These are phyloP conservation scores for Phataginus tetradactyla DNA, from an alignment of 2,797 vertebrate species.

Conservation along the genomic window DNA sequence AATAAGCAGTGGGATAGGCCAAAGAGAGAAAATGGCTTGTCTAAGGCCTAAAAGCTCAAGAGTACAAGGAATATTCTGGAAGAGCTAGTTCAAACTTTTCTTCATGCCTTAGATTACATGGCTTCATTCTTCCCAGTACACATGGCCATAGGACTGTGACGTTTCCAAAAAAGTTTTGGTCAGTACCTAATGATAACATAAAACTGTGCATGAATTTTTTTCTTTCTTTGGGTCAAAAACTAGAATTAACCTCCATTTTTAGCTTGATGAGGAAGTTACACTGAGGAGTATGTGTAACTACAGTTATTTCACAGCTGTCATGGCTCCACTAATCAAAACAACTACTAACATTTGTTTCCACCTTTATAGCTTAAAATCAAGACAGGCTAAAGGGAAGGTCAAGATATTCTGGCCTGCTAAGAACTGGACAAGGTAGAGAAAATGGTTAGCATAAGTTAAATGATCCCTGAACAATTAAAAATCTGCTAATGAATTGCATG, in stretches of 20 bases:
- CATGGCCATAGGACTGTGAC: not conserved
- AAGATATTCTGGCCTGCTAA: conserved; percentile 28
- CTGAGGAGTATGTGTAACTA: not conserved
- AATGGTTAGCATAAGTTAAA: not conserved
- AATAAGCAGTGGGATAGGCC: not conserved
- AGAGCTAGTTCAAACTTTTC: not conserved
- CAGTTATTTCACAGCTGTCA: conserved; percentile 1
- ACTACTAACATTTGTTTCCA: conserved; percentile 6
- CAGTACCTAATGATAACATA: not conserved
- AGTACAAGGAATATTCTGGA: not conserved
- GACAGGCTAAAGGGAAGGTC: not conserved
- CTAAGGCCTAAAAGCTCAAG: not conserved
- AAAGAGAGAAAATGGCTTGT: not conserved
- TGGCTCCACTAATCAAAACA: not conserved
- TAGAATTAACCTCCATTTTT: conserved; percentile 26
- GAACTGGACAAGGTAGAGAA: conserved; percentile 12
- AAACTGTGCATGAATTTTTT: not conserved
- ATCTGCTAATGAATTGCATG: conserved; percentile 35
- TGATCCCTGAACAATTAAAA: conserved; percentile 36
- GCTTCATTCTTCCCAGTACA: not conserved
- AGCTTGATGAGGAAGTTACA: not conserved
- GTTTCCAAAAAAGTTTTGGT: conserved; percentile 44
- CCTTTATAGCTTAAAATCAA: conserved; percentile 48
- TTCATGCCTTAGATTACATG: not conserved
- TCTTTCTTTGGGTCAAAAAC: conserved; percentile 35